Base-by-base conservation (phyloP, 1,140 invertebrate genomes). In the Temnothorax longispinosus region DNA sequence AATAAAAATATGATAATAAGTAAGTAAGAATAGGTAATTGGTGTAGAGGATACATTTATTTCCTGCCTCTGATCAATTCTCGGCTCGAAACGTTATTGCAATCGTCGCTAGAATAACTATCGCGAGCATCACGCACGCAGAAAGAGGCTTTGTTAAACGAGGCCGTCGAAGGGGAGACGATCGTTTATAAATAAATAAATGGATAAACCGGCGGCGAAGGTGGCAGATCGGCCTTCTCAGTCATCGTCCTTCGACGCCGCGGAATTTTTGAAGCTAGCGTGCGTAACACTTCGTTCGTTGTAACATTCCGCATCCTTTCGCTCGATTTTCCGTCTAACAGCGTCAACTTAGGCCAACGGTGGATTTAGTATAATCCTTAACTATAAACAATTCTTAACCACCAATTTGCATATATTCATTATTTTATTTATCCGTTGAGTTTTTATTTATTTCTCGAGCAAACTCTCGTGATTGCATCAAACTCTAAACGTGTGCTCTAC, bases 171-270 rank as follows among this genome's bases (percentile, higher is more conserved):
- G 41, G 44, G 80, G 13, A 52, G 44, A 67, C 13, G 50, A 87
- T 64, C 6, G 21, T 32, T 71, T 67, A 67, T 21, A 56, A 86
- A 69, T 60, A 82, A 82, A 82, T 82, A 58, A 74, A 82, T 58
- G 78, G 52, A 82, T 72, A 82, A 54, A 35, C n/a, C 3, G 1
- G n/a, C 10, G 8, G 13, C 44, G 44, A 32, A 58, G 2, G n/a
- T 6, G 8, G 13, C 54, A 47, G 44, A 58, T 74, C 80, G 60
- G 32, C 64, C 78, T 80, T 50, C 64, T 47, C 32, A 41, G 41
- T 81, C 13, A 13, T 86, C 80, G 44, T 87, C 75, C 75, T 87
- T 85, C 32, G 15, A 62, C 27, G 27, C 11, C 32, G n/a, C 11
- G 47, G 60, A 65, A 78, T 78, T 67, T 78, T 65, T 18, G 27